phyloP scores from a whole-genome alignment of 2,888 invertebrate species.

The Escarpia spicata region DNA sequence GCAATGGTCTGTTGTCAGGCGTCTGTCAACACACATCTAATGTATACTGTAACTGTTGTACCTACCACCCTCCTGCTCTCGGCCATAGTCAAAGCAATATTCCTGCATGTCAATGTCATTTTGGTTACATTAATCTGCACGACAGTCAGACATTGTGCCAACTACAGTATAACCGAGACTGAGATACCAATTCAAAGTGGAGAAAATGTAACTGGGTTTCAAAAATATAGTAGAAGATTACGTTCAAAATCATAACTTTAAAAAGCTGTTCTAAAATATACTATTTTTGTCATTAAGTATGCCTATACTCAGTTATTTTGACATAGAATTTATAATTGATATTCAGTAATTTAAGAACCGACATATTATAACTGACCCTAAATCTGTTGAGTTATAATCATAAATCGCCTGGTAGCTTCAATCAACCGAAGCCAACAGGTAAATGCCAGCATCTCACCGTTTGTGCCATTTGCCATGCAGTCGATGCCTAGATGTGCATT shows the following conservation, averaged over 20 bases:
- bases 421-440: not conserved
- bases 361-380: not conserved
- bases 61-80: no score
- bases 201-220: no score
- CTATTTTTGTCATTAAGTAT: not conserved
- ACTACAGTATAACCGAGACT: not conserved
- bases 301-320: not conserved
- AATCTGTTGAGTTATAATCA: not conserved
- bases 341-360: not conserved
- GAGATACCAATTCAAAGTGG: no score
- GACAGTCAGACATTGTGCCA: not conserved
- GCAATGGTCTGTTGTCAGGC: not conserved
- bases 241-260: no score
- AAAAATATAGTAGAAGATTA: no score
- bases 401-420: not conserved
- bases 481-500: slow-evolving; percentile 92
- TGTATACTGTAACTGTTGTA: not conserved
- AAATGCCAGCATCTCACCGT: slow-evolving; percentile 61
- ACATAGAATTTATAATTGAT: no score
- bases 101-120: no score
- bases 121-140: no score
- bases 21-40: not conserved
- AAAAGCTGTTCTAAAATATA: no score
- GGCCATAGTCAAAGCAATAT: no score
- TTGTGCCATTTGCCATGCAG: slow-evolving; percentile 84